These are phyloP conservation scores for Rhabdophis nuchalis DNA, from an alignment of 2,797 vertebrate species.

Conservation along the genomic window DNA sequence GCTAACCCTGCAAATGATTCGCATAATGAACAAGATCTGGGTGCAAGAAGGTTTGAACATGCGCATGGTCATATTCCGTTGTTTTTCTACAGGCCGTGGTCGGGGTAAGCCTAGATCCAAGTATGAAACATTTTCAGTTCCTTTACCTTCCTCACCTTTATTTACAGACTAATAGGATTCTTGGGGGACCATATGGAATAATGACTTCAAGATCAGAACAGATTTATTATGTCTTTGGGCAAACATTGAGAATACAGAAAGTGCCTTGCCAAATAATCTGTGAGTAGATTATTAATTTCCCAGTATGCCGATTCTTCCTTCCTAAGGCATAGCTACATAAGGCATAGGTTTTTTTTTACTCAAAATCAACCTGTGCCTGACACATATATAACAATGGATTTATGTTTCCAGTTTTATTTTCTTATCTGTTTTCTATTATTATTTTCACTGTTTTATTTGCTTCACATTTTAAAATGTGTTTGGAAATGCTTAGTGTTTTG, in stretches of 20 bases:
- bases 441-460: background rate
- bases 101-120: constrained; percentile 71
- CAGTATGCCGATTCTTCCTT: background rate
- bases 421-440: background rate
- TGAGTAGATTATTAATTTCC: background rate
- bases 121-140: background rate
- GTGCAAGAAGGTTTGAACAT: constrained; percentile 96
- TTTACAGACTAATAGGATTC: fast-evolving
- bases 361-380: background rate
- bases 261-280: background rate
- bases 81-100: constrained; percentile 89
- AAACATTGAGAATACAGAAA: background rate
- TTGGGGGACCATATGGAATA: background rate
- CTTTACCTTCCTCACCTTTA: background rate
- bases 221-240: background rate
- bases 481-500: background rate
- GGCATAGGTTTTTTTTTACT: background rate
- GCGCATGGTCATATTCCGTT: constrained; percentile 96
- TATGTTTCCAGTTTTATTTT: background rate
- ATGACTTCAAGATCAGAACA: background rate
- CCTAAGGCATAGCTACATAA: background rate
- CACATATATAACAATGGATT: background rate
- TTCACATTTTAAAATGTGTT: background rate
- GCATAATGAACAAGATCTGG: constrained; percentile 99
- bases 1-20: constrained; percentile 95